Conservation (phyloP, 2,113 vertebrate genomes). For the mouse (Mus musculus) region GRCm39 chr10:52828501-52829000, state of each 20-base stretch:
- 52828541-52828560: neutral
- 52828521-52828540: neutral
- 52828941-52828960: constrained; percentile 49
- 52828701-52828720: constrained; percentile 58
- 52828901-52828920: constrained; percentile 72
- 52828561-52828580: neutral
- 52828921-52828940: constrained; percentile 76
- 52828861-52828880: constrained; percentile 79
- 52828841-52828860: constrained; percentile 63
- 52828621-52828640: neutral
- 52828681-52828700: neutral
- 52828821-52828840: constrained; percentile 61
- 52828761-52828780: constrained; percentile 55
- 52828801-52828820: constrained; percentile 75
- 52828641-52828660: neutral
- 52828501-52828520: neutral
- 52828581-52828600: constrained; percentile 36
- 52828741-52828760: constrained; percentile 67
- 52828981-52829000: constrained; percentile 66
- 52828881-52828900: constrained; percentile 61
- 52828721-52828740: constrained; percentile 38
- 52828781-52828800: constrained; percentile 74
- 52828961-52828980: constrained; percentile 12
- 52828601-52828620: neutral
- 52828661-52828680: neutral